Evolutionary conservation across 2,797 vertebrate genomes (phyloP), one percentile per base, ranked within the genome.

Genomic region (Hephaestus fuliginosus): DNA sequence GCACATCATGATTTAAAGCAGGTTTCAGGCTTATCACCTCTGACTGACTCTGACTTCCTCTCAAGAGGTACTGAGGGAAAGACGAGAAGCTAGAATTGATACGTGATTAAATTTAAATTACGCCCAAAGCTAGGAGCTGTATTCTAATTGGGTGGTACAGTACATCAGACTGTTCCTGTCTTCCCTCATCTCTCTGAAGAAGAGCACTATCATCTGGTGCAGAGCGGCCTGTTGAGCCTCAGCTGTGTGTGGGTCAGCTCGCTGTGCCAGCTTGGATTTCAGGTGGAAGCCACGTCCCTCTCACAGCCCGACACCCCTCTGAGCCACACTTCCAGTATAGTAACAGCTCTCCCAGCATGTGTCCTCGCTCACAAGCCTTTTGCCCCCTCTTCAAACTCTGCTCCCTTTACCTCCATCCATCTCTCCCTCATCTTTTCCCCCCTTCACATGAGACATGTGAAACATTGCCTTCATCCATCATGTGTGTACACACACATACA

Each of bases 381-480:
- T 61, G 69, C 36, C 78, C 57, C 66, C 61, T 28, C 69, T 58
- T 70, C 69, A 83, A 77, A 76, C 83, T 78, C 71, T 62, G 67
- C 69, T 66, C 76, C 52, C 43, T 52, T 70, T 53, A 67, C 72
- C 61, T 82, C 78, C 72, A 55, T 53, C 63, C 49, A 3, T 20
- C 72, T 60, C 57, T 46, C 61, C 73, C 64, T 69, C 49, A 25
- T 33, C 17, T 33, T 75, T 28, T 46, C 17, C 65, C 77, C 64
- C 68, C 48, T 69, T 55, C 25, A 76, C 39, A 18, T 81, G 75
- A 79, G 90, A 91, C 82, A 89, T 90, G 87, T 90, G 88, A 94
- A 95, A 91, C 92, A 82, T 91, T 91, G 82, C 86, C 88, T 81
- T 78, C 91, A 95, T 95, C 93, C 89, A 94, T 96, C 95, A 95